Evolutionary conservation across 2,888 invertebrate species (phyloP).

Genomic region (Dione vanillae): DNA sequence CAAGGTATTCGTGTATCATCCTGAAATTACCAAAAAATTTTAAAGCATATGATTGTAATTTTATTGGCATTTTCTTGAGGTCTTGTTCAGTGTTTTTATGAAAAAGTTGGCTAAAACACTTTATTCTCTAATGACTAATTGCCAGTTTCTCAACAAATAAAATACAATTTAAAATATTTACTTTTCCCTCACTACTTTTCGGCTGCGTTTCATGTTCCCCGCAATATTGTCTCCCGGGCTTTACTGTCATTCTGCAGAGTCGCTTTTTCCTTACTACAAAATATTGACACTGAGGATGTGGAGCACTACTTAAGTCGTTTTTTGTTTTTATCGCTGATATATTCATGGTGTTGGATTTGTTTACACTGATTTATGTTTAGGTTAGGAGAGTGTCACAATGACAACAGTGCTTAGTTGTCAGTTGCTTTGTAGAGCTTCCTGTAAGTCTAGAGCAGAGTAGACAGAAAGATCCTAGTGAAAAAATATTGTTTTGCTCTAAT

Average conservation of each 20-base stretch:
- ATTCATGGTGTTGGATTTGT: conserved; percentile 21
- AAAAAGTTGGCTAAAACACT: too few species aligned
- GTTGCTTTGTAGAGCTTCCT: too few species aligned
- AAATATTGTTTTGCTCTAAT: too few species aligned
- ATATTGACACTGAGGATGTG: conserved; percentile 81
- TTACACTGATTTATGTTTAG: background rate
- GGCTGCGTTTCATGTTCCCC: conserved; percentile 87
- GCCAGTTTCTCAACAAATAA: background rate
- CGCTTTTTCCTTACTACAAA: conserved; percentile 89
- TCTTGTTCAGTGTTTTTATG: too few species aligned
- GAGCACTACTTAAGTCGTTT: conserved; percentile 10
- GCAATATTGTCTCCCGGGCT: conserved; percentile 87
- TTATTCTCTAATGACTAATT: background rate
- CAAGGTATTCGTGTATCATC: conserved; percentile 85
- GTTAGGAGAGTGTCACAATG: conserved; percentile 7
- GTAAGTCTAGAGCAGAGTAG: too few species aligned
- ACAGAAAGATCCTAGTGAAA: too few species aligned
- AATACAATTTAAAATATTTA: conserved; percentile 42
- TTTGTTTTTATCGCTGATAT: conserved; percentile 24
- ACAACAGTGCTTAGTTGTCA: too few species aligned
- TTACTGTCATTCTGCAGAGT: conserved; percentile 90
- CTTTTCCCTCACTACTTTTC: conserved; percentile 57
- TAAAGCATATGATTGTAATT: conserved; percentile 8
- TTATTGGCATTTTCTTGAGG: background rate
- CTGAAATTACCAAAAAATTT: conserved; percentile 56